These are phyloP conservation scores for Eubasilissa splendida DNA, from an alignment of 2,888 invertebrate genomes.

Conservation along the genomic window DNA sequence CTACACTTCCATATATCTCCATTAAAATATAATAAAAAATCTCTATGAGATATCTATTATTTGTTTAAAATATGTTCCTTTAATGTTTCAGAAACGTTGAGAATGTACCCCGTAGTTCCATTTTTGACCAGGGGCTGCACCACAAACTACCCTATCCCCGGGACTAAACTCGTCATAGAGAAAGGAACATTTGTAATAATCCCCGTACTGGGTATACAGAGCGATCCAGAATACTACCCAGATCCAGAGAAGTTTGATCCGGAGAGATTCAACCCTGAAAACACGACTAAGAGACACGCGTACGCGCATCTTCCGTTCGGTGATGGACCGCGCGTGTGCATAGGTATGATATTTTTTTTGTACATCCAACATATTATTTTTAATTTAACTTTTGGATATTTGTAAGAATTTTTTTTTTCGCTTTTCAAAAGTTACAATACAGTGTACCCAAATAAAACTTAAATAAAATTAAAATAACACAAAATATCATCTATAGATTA, in stretches of 20 bases:
- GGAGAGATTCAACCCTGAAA: slow-evolving; percentile 62
- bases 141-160: slow-evolving; percentile 60
- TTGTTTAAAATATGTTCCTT: too few relatives aligned
- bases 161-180: slow-evolving; percentile 59
- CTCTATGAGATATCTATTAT: too few relatives aligned
- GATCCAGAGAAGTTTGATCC: slow-evolving; percentile 64
- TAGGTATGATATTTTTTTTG: slow-evolving; percentile 56
- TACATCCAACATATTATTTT: too few relatives aligned
- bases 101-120: slow-evolving; percentile 63
- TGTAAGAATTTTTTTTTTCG: too few relatives aligned
- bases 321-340: slow-evolving; percentile 60
- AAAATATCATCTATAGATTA: too few relatives aligned
- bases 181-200: slow-evolving; percentile 62
- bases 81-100: slow-evolving; percentile 61
- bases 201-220: slow-evolving; percentile 62
- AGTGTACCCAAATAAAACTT: too few relatives aligned
- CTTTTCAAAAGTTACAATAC: too few relatives aligned
- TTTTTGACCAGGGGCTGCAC: slow-evolving; percentile 59
- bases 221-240: slow-evolving; percentile 61
- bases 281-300: slow-evolving; percentile 59
- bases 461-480: too few relatives aligned
- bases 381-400: too few relatives aligned
- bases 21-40: too few relatives aligned
- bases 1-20: too few relatives aligned
- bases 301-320: slow-evolving; percentile 60